Conservation (phyloP, 2,888 invertebrate genomes). For the Hanleya hanleyi region DNA sequence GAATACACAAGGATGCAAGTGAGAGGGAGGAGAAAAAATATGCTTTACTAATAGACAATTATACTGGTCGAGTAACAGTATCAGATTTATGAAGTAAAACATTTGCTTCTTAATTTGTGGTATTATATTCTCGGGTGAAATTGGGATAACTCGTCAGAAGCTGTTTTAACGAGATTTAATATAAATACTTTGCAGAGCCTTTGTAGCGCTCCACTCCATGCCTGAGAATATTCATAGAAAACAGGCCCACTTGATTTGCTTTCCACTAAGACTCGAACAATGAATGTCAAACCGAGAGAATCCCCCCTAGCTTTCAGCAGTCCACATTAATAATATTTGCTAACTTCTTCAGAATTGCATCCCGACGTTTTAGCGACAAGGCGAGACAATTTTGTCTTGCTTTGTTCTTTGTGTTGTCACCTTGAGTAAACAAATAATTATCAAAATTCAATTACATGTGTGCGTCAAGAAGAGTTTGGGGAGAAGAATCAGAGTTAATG, state of each 20-base stretch:
- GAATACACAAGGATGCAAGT: not conserved
- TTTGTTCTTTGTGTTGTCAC: not conserved
- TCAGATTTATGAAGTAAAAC: not conserved
- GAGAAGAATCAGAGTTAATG: too few relatives aligned
- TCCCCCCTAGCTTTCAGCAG: not conserved
- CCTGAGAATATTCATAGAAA: not conserved
- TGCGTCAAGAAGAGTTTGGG: too few relatives aligned
- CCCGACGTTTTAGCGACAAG: not conserved
- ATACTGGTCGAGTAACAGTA: too few relatives aligned
- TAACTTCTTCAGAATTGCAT: not conserved
- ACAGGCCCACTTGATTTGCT: too few relatives aligned
- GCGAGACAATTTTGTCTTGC: not conserved
- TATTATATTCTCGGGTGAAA: too few relatives aligned
- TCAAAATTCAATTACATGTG: not conserved
- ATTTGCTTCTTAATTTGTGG: not conserved
- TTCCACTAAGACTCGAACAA: too few relatives aligned
- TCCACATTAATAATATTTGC: not conserved
- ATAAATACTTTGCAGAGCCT: too few relatives aligned
- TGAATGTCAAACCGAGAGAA: not conserved
- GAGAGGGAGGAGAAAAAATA: too few relatives aligned
- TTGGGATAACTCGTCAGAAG: too few relatives aligned
- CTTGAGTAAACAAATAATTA: not conserved
- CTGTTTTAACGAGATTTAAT: too few relatives aligned
- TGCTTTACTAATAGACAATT: too few relatives aligned
- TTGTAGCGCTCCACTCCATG: too few relatives aligned